Conservation (phyloP, 2,888 invertebrate genomes). For the Rapana venosa region DNA sequence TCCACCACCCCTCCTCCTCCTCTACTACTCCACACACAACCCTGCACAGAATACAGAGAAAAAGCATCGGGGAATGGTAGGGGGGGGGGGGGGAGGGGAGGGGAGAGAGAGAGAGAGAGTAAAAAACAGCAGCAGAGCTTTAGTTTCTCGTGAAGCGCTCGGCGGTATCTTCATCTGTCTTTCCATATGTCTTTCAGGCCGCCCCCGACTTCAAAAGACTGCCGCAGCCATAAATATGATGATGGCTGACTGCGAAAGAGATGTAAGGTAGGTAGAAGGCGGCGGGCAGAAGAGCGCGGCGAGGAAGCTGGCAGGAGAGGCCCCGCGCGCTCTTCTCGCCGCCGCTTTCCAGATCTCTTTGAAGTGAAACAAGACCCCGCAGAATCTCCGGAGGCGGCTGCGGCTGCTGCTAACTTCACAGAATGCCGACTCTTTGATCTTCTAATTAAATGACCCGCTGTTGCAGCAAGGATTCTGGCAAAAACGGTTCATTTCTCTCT, state of each 20-base stretch:
- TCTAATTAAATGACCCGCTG: constrained; percentile 57
- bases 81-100: too few species aligned
- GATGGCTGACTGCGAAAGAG: constrained; percentile 43
- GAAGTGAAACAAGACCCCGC: constrained; percentile 51
- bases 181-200: constrained; percentile 47
- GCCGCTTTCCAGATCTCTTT: constrained; percentile 47
- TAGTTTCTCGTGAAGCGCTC: not conserved
- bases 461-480: constrained; percentile 50
- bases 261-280: constrained; percentile 39
- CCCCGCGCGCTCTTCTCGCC: constrained; percentile 34
- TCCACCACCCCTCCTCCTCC: not conserved
- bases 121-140: not conserved
- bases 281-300: not conserved
- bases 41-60: not conserved
- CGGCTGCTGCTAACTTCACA: constrained; percentile 49
- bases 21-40: not conserved
- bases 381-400: constrained; percentile 43
- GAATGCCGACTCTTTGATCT: constrained; percentile 60
- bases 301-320: not conserved
- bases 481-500: constrained; percentile 48
- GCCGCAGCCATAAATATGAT: constrained; percentile 50
- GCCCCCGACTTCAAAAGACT: constrained; percentile 46
- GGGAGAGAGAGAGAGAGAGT: too few species aligned
- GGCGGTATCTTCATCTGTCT: constrained; percentile 29
- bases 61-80: not conserved